phyloP scores from a whole-genome alignment of 1,140 invertebrate genomes.

The Thaumetopoea pityocampa region DNA sequence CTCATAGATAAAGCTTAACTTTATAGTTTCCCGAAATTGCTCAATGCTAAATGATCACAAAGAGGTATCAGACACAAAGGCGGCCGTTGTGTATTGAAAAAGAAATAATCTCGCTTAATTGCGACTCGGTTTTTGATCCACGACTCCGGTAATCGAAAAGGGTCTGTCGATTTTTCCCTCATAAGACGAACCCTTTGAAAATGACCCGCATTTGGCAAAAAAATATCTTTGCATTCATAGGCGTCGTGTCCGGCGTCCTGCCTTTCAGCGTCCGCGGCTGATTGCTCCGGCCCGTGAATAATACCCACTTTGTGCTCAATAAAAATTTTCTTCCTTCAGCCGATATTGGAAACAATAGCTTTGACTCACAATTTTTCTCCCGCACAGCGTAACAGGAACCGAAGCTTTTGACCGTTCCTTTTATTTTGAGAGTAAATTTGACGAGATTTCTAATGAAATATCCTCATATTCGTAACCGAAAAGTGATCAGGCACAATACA shows the following conservation, averaged over 20 bases:
- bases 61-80: conserved; percentile 13
- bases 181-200: conserved; percentile 65
- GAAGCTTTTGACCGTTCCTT: conserved; percentile 51
- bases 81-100: conserved; percentile 24
- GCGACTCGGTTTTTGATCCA: conserved; percentile 37
- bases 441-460: conserved; percentile 49
- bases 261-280: conserved; percentile 30
- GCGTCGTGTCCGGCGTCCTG: conserved; percentile 49
- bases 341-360: conserved; percentile 69
- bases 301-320: conserved; percentile 68
- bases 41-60: conserved; percentile 6
- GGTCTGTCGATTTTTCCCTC: conserved; percentile 50
- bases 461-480: too few relatives aligned
- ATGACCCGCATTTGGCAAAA: conserved; percentile 52
- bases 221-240: conserved; percentile 69
- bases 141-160: conserved; percentile 59
- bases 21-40: conserved; percentile 16
- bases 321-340: conserved; percentile 58
- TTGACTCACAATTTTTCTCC: conserved; percentile 59
- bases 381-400: conserved; percentile 26
- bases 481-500: too few relatives aligned
- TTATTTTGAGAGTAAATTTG: conserved; percentile 60
- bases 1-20: not conserved
- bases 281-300: conserved; percentile 54
- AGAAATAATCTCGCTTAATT: conserved; percentile 49